Base-by-base conservation (phyloP, 2,113 vertebrate genomes). In the Pseudorasbora parva region DNA sequence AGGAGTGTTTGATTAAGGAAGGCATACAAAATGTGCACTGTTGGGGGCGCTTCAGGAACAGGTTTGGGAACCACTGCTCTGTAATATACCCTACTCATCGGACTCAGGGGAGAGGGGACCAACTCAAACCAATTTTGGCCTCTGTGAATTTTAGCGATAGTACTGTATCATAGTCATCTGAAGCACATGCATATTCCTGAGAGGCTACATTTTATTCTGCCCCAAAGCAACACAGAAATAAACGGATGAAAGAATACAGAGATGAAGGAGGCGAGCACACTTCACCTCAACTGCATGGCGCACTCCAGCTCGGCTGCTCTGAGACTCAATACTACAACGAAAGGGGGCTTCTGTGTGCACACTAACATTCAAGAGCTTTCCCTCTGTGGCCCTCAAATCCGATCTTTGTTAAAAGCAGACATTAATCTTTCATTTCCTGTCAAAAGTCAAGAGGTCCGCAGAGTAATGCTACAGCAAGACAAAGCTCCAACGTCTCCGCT, bases 391-490 rank as follows among this genome's bases (percentile, higher is more conserved):
- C 30, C 72, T 62, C 66, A 62, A 82, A 84, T 84, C 82, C 57
- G 51, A 82, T 84, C 78, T 66, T 72, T 71, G 82, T 60, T 82
- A 82, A 80, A 82, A 66, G 54, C 71, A 77, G 78, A 84, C 82
- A 81, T 57, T 81, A 81, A 82, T 85, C 78, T 82, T 60, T 84
- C 71, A 84, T 81, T 77, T 78, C 82, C 78, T 78, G 78, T 69
- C 45, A 77, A 68, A 83, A 80, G 78, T 23, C 82, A 81, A 54
- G 49, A 25, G 47, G 49, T 64, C 86, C 82, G 17, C 47, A 23
- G 82, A 78, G 78, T 15, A 71, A 78, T 57, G 37, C 37, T 43
- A 56, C 14, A 45, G 56, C 17, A 72, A 74, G 43, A 80, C 64
- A 45, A 71, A 62, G 23, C 33, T 59, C 25, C 45, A 19, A 25